These are phyloP conservation scores for Apogon hyalosoma DNA, from an alignment of 2,797 vertebrate genomes.

Conservation along the genomic window DNA sequence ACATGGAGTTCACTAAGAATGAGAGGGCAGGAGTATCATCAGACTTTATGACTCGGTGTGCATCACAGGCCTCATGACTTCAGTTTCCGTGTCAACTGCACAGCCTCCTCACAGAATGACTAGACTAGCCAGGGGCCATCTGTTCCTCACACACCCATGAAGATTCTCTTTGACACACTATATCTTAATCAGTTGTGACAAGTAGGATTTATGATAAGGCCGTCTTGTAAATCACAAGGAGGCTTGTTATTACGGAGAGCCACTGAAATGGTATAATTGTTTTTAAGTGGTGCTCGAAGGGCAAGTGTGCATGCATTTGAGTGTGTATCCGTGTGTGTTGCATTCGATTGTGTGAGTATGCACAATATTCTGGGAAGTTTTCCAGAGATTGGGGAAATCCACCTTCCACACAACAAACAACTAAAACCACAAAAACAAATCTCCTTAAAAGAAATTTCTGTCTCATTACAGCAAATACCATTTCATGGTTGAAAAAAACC, in stretches of 20 bases:
- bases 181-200: conserved; percentile 64
- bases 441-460: conserved; percentile 51
- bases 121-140: conserved; percentile 50
- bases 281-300: conserved; percentile 69
- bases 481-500: conserved; percentile 58
- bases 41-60: conserved; percentile 47
- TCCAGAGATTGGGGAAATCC: conserved; percentile 73
- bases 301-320: conserved; percentile 27
- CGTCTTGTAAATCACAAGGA: conserved; percentile 64
- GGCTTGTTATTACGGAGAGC: conserved; percentile 72
- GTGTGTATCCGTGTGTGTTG: conserved; percentile 24
- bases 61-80: conserved; percentile 60
- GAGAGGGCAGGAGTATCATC: conserved; percentile 27
- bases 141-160: conserved; percentile 33
- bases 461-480: conserved; percentile 64
- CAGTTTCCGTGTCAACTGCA: conserved; percentile 58
- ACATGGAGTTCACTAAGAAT: neutral
- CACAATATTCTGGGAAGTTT: conserved; percentile 69
- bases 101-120: conserved; percentile 13
- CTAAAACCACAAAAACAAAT: conserved; percentile 70
- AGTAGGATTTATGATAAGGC: conserved; percentile 59
- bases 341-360: conserved; percentile 63
- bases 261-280: conserved; percentile 72
- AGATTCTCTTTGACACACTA: conserved; percentile 55
- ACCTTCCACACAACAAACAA: conserved; percentile 71